Evolutionary conservation across 2,113 vertebrate genomes (phyloP).

Genomic region (Amphiprion percula): DNA sequence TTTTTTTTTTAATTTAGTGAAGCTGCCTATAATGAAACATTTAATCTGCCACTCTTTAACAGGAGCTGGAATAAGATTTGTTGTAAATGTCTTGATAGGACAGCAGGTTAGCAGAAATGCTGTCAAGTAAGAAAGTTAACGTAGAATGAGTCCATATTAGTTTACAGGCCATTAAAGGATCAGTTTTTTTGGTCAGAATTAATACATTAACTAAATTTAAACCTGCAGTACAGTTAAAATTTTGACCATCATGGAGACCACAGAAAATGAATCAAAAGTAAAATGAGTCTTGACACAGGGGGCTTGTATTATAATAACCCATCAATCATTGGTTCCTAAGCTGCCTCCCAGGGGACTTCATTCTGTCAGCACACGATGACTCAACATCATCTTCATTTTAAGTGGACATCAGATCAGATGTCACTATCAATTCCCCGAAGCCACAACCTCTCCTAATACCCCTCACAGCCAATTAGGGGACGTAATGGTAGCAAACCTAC

Average conservation of each 20-base stretch:
- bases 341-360: conserved; percentile 42
- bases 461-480: conserved; percentile 85
- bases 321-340: conserved; percentile 70
- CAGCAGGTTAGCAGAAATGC: background rate
- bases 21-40: no score
- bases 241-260: background rate
- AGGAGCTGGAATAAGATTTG: no score
- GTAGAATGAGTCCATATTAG: background rate
- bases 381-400: conserved; percentile 78
- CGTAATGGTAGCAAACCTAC: conserved; percentile 60
- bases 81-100: no score
- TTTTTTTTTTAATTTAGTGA: no score
- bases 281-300: conserved; percentile 34
- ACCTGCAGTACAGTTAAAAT: background rate
- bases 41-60: no score
- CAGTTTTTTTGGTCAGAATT: background rate
- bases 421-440: conserved; percentile 82
- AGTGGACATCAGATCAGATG: conserved; percentile 87
- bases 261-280: conserved; percentile 2
- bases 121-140: background rate
- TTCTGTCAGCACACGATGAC: conserved; percentile 62
- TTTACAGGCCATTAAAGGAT: background rate
- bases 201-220: background rate
- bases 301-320: conserved; percentile 70
- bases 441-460: conserved; percentile 75